These are phyloP conservation scores for Steinernema carpocapsae DNA, from an alignment of 2,888 invertebrate genomes.

Conservation along the genomic window DNA sequence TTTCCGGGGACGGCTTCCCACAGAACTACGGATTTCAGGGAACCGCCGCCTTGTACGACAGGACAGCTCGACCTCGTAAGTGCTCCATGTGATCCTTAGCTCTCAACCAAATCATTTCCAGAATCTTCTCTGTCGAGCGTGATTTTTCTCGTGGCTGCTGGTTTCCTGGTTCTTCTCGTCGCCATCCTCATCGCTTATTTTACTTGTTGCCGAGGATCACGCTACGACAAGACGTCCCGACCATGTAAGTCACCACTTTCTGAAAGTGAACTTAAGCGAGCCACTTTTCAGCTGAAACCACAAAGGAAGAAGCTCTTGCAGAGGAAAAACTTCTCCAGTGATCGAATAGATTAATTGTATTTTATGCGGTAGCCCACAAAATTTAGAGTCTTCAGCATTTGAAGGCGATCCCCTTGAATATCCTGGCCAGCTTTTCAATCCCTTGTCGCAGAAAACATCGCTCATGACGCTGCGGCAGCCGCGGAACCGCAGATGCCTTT, in stretches of 20 bases:
- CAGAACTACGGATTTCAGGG: slow-evolving; percentile 42
- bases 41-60: slow-evolving; percentile 17
- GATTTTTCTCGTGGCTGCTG: not conserved
- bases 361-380: too few relatives aligned
- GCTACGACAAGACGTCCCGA: too few relatives aligned
- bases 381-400: too few relatives aligned
- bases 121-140: not conserved
- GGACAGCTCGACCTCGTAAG: not conserved
- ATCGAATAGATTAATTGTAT: not conserved
- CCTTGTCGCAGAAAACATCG: too few relatives aligned
- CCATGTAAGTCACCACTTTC: too few relatives aligned
- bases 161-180: not conserved
- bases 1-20: slow-evolving; percentile 35
- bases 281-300: too few relatives aligned
- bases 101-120: not conserved
- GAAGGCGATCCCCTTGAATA: not conserved
- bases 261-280: too few relatives aligned
- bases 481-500: too few relatives aligned
- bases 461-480: too few relatives aligned
- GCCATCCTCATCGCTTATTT: not conserved
- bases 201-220: not conserved
- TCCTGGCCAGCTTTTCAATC: too few relatives aligned
- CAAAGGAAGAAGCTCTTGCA: not conserved
- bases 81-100: not conserved
- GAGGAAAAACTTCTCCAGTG: slow-evolving; percentile 16